A percentile compares a stretch with the other conserved stretches of the same genome.
phyloP scores from a whole-genome alignment of 2,113 vertebrate genomes.

The Otolemur garnettii region DNA sequence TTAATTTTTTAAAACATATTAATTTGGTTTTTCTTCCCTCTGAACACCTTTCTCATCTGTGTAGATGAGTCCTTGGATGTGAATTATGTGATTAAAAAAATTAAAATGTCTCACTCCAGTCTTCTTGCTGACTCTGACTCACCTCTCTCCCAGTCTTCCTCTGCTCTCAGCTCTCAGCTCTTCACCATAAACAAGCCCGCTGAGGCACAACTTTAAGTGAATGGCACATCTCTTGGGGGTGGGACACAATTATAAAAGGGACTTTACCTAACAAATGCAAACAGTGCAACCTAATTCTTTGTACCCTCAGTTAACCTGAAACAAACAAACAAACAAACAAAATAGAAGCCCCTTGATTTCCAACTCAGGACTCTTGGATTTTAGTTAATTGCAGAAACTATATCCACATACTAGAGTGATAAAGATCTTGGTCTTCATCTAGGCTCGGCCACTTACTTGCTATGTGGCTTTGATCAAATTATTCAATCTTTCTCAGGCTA shows the following conservation, averaged over 20 bases:
- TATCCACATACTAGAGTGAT: not conserved
- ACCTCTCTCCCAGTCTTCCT: not conserved
- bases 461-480: not conserved
- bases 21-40: not conserved
- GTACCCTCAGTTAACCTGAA: too few relatives aligned
- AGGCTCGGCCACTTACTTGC: not conserved
- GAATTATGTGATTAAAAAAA: slow-evolving; percentile 38
- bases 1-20: not conserved
- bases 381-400: not conserved
- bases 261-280: too few relatives aligned
- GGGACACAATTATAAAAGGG: too few relatives aligned
- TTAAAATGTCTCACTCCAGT: not conserved
- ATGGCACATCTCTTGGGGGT: too few relatives aligned
- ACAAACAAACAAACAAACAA: too few relatives aligned
- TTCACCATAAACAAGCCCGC: not conserved
- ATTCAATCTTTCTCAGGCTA: not conserved
- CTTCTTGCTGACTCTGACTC: not conserved
- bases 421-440: not conserved
- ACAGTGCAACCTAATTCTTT: too few relatives aligned
- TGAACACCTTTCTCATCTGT: slow-evolving; percentile 29
- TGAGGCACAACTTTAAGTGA: not conserved
- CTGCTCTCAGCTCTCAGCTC: not conserved
- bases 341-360: not conserved
- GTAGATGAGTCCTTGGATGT: not conserved
- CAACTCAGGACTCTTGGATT: not conserved